Percentiles rank a stretch among this genome's conserved stretches.
Conservation (phyloP, 2,888 invertebrate species). For the Cylindroiulus punctatus region DNA sequence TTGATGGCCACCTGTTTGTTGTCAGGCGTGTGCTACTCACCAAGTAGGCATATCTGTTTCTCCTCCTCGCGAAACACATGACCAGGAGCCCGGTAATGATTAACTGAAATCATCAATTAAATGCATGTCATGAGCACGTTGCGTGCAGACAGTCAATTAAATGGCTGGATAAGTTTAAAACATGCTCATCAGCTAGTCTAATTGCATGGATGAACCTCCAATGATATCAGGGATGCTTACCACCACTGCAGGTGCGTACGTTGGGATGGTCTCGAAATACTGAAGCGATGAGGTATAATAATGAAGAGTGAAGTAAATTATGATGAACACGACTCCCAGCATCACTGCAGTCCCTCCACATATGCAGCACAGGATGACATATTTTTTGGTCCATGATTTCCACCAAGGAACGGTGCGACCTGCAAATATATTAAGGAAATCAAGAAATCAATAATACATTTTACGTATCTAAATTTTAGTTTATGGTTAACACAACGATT, state of each 20-base stretch:
- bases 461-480: no score
- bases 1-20: background rate
- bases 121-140: background rate
- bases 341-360: constrained; percentile 82
- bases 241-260: constrained; percentile 91
- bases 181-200: background rate
- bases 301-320: constrained; percentile 81
- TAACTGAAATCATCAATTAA: constrained; percentile 72
- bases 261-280: constrained; percentile 91
- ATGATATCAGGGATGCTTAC: constrained; percentile 69
- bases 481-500: no score
- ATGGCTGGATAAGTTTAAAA: background rate
- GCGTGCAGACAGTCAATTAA: background rate
- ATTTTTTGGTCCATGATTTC: constrained; percentile 74
- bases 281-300: constrained; percentile 79
- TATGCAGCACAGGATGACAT: constrained; percentile 84
- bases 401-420: constrained; percentile 62
- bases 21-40: constrained; percentile 66
- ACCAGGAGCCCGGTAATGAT: constrained; percentile 87
- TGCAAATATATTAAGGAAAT: background rate
- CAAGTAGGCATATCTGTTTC: constrained; percentile 87
- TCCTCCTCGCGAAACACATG: constrained; percentile 83
- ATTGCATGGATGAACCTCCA: background rate
- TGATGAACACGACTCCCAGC: constrained; percentile 79
- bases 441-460: no score